phyloP scores from a whole-genome alignment of 2,888 invertebrate genomes.

The Hypolimnas misippus region DNA sequence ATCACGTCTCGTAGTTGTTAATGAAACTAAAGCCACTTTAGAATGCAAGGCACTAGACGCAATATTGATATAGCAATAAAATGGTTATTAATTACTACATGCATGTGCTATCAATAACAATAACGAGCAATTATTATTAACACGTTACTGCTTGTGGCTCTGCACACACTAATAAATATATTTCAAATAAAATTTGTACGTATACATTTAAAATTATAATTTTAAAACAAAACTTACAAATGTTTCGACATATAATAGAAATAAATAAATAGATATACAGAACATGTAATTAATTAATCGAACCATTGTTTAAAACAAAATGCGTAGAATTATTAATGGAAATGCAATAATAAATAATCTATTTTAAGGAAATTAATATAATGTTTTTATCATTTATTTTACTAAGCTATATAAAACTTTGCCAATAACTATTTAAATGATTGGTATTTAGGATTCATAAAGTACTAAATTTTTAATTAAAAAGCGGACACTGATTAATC shows the following conservation, averaged over 20 bases:
- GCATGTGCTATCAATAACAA: constrained; percentile 19
- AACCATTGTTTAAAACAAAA: no score
- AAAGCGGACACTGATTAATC: constrained; percentile 23
- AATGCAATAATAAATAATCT: no score
- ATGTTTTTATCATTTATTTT: background rate
- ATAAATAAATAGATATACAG: no score
- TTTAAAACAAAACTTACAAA: no score
- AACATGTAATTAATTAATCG: no score
- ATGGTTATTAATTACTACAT: constrained; percentile 33
- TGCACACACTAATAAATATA: background rate
- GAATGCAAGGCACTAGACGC: constrained; percentile 15
- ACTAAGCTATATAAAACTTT: background rate
- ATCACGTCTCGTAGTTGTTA: constrained; percentile 26
- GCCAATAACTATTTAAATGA: background rate
- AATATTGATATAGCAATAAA: constrained; percentile 27
- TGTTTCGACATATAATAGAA: no score
- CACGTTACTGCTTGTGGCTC: background rate
- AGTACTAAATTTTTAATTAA: constrained; percentile 2
- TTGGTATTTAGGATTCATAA: background rate
- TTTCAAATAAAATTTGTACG: background rate
- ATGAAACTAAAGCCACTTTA: constrained; percentile 27
- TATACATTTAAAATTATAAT: no score
- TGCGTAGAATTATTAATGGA: no score
- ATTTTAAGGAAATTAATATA: background rate
- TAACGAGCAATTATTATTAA: constrained; percentile 16